Conservation (phyloP, 2,113 vertebrate genomes). For the Gambusia holbrooki region DNA sequence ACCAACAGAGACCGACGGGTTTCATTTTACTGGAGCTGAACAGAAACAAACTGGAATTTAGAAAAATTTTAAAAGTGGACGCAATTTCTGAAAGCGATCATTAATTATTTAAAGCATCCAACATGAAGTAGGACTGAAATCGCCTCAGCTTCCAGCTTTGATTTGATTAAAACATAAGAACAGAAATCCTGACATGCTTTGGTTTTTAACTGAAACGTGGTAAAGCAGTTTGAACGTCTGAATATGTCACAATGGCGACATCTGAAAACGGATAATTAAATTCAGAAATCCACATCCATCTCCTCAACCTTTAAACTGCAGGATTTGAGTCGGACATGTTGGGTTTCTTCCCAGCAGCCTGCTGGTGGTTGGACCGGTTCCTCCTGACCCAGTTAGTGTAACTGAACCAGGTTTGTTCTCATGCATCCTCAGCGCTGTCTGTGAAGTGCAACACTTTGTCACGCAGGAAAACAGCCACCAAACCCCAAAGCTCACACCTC, state of each 20-base stretch:
- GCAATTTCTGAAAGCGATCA: too few relatives aligned
- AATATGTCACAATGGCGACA: too few relatives aligned
- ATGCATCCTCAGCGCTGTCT: neutral
- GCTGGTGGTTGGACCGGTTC: neutral
- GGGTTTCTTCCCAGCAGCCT: neutral
- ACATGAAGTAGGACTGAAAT: neutral
- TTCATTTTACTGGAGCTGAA: neutral
- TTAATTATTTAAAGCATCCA: neutral
- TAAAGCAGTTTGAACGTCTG: too few relatives aligned
- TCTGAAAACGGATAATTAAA: too few relatives aligned
- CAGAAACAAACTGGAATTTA: neutral
- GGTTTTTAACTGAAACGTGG: too few relatives aligned
- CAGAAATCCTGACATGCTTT: too few relatives aligned
- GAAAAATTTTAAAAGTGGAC: neutral
- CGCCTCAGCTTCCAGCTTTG: neutral
- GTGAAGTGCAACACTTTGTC: neutral
- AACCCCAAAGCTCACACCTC: neutral
- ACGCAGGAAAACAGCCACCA: neutral
- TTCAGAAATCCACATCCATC: too few relatives aligned
- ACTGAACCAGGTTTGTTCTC: neutral
- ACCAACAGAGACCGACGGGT: neutral
- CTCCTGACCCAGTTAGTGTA: neutral
- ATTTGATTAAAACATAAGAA: neutral
- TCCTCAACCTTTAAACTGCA: neutral
- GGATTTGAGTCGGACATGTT: neutral